Conservation (phyloP, 2,888 invertebrate genomes). For the Macroteleia sp. region DNA sequence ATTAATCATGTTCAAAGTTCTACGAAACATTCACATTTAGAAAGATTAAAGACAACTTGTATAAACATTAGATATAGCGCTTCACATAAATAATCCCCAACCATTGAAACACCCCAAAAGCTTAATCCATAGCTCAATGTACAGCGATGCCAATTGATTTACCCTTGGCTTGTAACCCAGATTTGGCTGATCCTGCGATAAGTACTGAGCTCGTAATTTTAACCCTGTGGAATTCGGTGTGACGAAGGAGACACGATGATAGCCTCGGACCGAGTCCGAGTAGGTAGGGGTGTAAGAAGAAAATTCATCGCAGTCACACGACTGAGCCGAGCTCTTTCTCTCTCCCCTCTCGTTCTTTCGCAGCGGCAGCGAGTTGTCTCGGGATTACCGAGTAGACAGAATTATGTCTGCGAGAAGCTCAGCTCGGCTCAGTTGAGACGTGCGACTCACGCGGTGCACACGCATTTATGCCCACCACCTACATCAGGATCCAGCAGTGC, state of each 20-base stretch:
- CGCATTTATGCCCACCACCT: constrained; percentile 73
- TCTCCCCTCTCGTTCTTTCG: constrained; percentile 65
- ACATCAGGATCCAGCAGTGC: constrained; percentile 64
- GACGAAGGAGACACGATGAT: constrained; percentile 43
- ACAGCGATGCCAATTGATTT: neutral
- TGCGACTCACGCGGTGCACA: constrained; percentile 82
- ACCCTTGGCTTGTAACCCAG: neutral
- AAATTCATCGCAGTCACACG: constrained; percentile 66
- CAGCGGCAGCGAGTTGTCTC: constrained; percentile 70
- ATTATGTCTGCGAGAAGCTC: constrained; percentile 82
- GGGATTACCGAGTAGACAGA: constrained; percentile 83
- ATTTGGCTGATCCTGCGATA: neutral
- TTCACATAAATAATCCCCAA: too few species aligned
- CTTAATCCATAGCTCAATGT: neutral
- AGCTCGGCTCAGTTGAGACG: constrained; percentile 82
- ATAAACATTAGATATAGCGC: too few species aligned
- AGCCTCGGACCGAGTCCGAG: constrained; percentile 26
- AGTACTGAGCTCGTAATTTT: constrained; percentile 14
- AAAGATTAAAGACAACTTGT: too few species aligned
- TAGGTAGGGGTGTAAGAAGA: constrained; percentile 66
- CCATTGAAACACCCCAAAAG: too few species aligned
- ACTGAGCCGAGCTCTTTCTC: constrained; percentile 63
- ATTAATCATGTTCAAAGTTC: too few species aligned
- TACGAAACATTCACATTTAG: too few species aligned
- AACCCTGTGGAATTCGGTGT: constrained; percentile 40